Evolutionary conservation across 2,797 vertebrate species (phyloP).

Genomic region (Pteropus rufus): DNA sequence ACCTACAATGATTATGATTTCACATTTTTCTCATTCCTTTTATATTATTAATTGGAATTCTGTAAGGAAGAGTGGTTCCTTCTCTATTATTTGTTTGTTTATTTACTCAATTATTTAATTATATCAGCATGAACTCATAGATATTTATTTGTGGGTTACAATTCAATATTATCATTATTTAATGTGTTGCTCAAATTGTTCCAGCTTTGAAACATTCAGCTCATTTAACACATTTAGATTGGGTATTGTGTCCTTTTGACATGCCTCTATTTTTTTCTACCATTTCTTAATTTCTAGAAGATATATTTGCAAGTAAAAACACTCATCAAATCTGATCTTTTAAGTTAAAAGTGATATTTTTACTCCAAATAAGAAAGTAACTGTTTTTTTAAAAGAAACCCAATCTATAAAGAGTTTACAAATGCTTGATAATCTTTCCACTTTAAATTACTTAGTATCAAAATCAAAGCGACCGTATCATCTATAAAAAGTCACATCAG

Average conservation of each 20-base stretch:
- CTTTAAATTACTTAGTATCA: not conserved
- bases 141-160: not conserved
- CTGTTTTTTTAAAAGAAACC: not conserved
- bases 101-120: not conserved
- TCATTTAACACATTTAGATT: not conserved
- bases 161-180: not conserved
- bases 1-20: not conserved
- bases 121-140: not conserved
- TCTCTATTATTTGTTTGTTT: not conserved
- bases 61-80: not conserved
- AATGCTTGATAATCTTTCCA: not conserved
- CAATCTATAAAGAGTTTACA: not conserved
- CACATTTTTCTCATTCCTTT: not conserved
- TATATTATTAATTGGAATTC: not conserved
- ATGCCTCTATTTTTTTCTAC: no score
- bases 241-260: not conserved
- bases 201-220: not conserved
- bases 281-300: not conserved
- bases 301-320: not conserved
- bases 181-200: not conserved
- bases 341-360: not conserved
- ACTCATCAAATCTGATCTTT: not conserved
- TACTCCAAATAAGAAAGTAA: not conserved
- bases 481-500: not conserved
- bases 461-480: not conserved